Conservation (phyloP, 2,113 vertebrate genomes). For the Stegastes partitus region DNA sequence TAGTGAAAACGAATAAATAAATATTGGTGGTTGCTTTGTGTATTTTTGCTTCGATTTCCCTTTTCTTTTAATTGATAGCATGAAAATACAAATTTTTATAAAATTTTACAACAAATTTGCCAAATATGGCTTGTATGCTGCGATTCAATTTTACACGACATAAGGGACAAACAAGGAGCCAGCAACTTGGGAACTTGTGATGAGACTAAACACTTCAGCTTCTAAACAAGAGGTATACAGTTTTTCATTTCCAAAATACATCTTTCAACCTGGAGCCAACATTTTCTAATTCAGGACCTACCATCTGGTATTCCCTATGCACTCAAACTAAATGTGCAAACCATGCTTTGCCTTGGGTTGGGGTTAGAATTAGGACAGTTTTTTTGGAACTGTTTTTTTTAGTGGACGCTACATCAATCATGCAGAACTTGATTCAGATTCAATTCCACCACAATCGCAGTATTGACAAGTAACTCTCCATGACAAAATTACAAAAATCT, state of each 20-base stretch:
- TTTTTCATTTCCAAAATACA: conserved; percentile 19
- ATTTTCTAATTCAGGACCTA: conserved; percentile 21
- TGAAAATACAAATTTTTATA: no score
- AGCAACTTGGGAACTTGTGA: not conserved
- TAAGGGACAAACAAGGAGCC: no score
- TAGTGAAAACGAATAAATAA: not conserved
- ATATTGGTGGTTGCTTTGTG: not conserved
- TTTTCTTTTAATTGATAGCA: no score
- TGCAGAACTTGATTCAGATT: no score
- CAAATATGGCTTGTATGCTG: conserved; percentile 16
- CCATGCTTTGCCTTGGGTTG: not conserved
- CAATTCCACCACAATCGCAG: no score
- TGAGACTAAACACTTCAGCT: not conserved
- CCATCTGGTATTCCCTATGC: conserved; percentile 15
- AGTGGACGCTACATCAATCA: no score
- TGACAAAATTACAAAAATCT: not conserved
- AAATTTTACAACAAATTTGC: not conserved
- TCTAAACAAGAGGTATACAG: not conserved
- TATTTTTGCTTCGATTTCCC: not conserved
- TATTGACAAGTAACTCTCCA: not conserved
- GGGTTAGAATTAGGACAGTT: not conserved
- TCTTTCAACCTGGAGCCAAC: conserved; percentile 12
- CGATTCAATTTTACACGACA: not conserved
- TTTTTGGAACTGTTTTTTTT: no score
- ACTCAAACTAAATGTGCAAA: not conserved